Base-by-base conservation (phyloP, 2,113 vertebrate species). In the Bufo bufo region DNA sequence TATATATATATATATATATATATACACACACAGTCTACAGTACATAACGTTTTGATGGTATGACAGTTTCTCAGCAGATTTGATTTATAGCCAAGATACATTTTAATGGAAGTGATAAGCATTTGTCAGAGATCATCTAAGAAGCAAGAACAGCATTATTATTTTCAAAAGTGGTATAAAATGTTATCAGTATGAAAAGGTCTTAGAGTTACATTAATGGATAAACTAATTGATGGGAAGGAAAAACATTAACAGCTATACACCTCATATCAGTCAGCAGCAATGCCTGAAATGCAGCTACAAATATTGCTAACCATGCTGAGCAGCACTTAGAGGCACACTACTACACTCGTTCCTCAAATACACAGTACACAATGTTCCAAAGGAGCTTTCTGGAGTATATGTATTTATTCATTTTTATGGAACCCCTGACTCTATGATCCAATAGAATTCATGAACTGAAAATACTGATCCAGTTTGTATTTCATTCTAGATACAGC, bases 131-230 rank as follows among this genome's bases (percentile, higher is more conserved):
- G 77, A 23, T n/a, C 3, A 12, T 52, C 50, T 6, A 56, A 54
- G 49, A 54, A 78, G 50, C 77, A 23, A 78, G 11, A 20, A 54
- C 20, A 54, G 50, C 50, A 54, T 23, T 56, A 54, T 23, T 56
- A 78, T 78, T 23, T n/a, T 11, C 0, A 4, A 56, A 54, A 78
- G 77, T 54, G 77, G 20, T 52, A 78, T 23, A 78, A 77, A 23
- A 20, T 23, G 75, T 77, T 77, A 77, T 77, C 47, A 77, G 74
- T 78, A 56, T 56, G 20, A 54, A 78, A 56, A 78, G n/a, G 19
- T 56, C 77, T 78, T 78, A n/a, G 77, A 13, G 10, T 50, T 52
- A 77, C 50, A 23, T 78, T 78, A 78, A 78, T 78, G 77, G 77
- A 78, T 78, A 54, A 78, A 13, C 50, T 23, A n/a, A 78, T 50